phyloP scores from a whole-genome alignment of 2,113 vertebrate genomes.

The Zapus hudsonius region DNA sequence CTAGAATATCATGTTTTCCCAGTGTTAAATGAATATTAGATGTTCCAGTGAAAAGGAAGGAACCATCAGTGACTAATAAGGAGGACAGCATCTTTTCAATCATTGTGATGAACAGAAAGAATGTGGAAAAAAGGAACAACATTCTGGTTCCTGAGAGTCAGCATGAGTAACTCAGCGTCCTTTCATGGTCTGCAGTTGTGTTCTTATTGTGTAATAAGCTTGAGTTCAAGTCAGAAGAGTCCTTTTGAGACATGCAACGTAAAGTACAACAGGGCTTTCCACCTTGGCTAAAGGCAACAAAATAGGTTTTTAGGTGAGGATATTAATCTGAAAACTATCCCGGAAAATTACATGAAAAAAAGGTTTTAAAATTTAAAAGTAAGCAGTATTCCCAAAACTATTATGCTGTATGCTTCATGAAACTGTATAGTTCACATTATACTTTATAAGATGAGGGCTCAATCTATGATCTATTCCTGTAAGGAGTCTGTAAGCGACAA shows the following conservation, averaged over 20 bases:
- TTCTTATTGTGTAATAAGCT: not conserved
- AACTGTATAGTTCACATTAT: not conserved
- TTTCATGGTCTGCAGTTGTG: not conserved
- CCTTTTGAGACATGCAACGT: not conserved
- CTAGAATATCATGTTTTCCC: not conserved
- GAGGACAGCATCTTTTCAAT: not conserved
- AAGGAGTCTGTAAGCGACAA: not conserved
- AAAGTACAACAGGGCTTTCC: not conserved
- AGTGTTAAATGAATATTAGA: not conserved
- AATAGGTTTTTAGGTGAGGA: not conserved
- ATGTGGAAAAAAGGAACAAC: not conserved
- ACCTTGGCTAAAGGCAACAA: not conserved
- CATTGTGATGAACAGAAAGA: conserved; percentile 2
- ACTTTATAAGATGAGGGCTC: not conserved
- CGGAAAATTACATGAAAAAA: not conserved
- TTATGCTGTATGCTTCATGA: not conserved
- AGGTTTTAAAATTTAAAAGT: not conserved
- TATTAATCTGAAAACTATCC: not conserved
- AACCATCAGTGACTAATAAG: not conserved
- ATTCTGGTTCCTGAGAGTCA: not conserved
- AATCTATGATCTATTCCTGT: not conserved
- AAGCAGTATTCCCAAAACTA: not conserved
- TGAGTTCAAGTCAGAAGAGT: not conserved
- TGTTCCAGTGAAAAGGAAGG: not conserved
- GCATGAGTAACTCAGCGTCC: not conserved